phyloP scores from a whole-genome alignment of 2,888 invertebrate species.

The Lithophane socia region DNA sequence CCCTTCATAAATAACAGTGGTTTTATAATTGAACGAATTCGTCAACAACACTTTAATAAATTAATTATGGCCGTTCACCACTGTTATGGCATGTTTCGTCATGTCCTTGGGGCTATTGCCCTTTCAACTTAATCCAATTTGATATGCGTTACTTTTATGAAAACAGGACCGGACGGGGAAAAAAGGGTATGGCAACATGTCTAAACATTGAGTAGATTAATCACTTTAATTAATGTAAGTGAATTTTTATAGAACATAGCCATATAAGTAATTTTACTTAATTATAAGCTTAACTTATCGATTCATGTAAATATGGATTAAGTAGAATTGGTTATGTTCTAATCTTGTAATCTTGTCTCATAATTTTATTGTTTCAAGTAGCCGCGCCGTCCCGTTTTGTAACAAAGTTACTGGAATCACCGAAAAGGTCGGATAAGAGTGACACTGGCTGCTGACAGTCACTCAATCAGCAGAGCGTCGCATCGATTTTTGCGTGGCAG shows the following conservation, averaged over 20 bases:
- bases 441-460: no score
- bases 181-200: conserved; percentile 66
- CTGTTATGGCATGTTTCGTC: conserved; percentile 63
- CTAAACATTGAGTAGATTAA: conserved; percentile 60
- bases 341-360: neutral
- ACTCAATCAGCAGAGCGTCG: no score
- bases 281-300: conserved; percentile 22
- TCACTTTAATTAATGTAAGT: conserved; percentile 59
- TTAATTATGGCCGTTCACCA: conserved; percentile 58
- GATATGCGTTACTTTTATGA: conserved; percentile 72
- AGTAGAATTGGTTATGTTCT: neutral
- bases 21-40: conserved; percentile 40
- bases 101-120: conserved; percentile 69
- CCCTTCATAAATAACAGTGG: conserved; percentile 17
- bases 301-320: conserved; percentile 8
- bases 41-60: conserved; percentile 53
- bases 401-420: no score
- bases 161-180: conserved; percentile 68
- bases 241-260: conserved; percentile 35
- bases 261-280: conserved; percentile 30
- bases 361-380: no score
- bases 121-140: conserved; percentile 73
- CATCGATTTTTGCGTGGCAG: no score
- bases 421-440: no score
- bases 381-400: no score